Percentiles rank a stretch among this genome's conserved stretches.
Conservation (phyloP, 2,888 invertebrate species). For the Seira musarum region DNA sequence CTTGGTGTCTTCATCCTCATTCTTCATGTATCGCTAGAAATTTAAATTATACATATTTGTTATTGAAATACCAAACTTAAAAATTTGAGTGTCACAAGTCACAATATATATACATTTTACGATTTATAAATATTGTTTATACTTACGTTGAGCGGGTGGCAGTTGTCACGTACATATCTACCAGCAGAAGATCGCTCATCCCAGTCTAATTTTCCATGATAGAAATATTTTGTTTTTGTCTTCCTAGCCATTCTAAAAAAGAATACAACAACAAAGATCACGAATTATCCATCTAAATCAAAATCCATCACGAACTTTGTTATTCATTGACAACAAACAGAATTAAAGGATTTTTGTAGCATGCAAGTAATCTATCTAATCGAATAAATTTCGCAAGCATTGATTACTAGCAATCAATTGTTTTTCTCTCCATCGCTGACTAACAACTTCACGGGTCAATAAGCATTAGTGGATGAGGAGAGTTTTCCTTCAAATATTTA, state of each 20-base stretch:
- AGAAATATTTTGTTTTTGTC: slow-evolving; percentile 98
- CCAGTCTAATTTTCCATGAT: slow-evolving; percentile 98
- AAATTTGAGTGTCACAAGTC: no score
- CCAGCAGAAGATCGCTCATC: slow-evolving; percentile 97
- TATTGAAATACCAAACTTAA: neutral
- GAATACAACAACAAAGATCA: slow-evolving; percentile 22
- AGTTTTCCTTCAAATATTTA: no score
- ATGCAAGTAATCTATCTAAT: slow-evolving; percentile 56
- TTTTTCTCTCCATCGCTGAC: slow-evolving; percentile 62
- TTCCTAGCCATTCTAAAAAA: slow-evolving; percentile 84
- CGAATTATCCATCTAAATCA: slow-evolving; percentile 1
- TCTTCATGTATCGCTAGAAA: slow-evolving; percentile 70
- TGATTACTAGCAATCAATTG: slow-evolving; percentile 43
- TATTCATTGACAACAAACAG: slow-evolving; percentile 70
- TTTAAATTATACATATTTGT: slow-evolving; percentile 13
- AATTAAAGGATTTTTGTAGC: slow-evolving; percentile 32
- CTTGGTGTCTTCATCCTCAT: slow-evolving; percentile 88
- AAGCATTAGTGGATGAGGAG: slow-evolving; percentile 64
- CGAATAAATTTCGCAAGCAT: slow-evolving; percentile 61
- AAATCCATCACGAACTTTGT: neutral
- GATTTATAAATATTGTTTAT: no score
- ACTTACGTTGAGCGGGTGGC: slow-evolving; percentile 95
- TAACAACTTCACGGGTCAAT: slow-evolving; percentile 45
- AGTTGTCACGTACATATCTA: slow-evolving; percentile 97
- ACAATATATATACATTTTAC: no score